Evolutionary conservation across 2,888 invertebrate species (phyloP), one percentile per base, ranked within the genome.

Genomic region (Melanotus villosus): DNA sequence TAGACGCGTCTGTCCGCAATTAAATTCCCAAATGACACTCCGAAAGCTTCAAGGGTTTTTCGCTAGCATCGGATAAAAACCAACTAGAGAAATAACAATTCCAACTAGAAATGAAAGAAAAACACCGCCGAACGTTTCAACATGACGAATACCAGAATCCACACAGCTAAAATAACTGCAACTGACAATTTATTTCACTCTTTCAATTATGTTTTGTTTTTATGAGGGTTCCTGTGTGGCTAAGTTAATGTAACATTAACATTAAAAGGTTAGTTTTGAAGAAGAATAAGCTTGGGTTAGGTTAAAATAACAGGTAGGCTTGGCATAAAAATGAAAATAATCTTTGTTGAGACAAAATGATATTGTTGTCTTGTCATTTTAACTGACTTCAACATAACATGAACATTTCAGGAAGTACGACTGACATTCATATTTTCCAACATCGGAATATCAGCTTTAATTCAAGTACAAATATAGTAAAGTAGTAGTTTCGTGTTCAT

Each of bases 41-140:
- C 18, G 32, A 18, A 23, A 52, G 52, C 52, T 32, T 30, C 23
- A 9, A 47, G 47, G 12, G 23, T 23, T 43, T 19, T 26, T 19
- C 26, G 14, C 23, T 5, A 23, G 23, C 47, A 47, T 2, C 9
- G 34, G 52, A 32, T 32, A 32, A 30, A 52, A 32, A 32, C 16
- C 19, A 19, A 18, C 52, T 32, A n/a, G 50, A 30, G 16, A 32
- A 52, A 32, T 52, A 52, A 52, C 52, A 52, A 32, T 18, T 32
- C 16, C 52, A 16, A 52, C 52, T 18, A 52, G 32, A 32, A 32
- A 52, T 52, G 52, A 52, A 52, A 52, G 52, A 52, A 52, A 52
- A 52, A 52, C 34, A 52, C 30, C 18, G 32, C n/a, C n/a, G n/a
- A n/a, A n/a, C 3, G 1, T 10, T 16, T n/a, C 16, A n/a, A 30